A percentile compares a stretch with the other conserved stretches of the same genome.
Conservation (phyloP, 2,113 vertebrate genomes). For the Oostethus manadensis region DNA sequence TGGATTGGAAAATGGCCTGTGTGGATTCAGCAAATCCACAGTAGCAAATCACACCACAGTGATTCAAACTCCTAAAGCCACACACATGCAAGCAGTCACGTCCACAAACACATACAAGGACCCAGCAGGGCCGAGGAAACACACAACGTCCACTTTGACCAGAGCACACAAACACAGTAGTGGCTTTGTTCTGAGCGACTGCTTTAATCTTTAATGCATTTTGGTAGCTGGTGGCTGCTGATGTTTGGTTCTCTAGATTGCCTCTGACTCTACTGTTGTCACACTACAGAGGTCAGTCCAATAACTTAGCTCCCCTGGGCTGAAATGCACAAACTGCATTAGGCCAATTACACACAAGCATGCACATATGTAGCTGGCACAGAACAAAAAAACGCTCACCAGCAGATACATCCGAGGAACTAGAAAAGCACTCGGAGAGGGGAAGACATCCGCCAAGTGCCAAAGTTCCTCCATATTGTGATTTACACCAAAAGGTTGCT, state of each 20-base stretch:
- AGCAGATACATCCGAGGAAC: slow-evolving; percentile 1
- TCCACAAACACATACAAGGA: slow-evolving; percentile 8
- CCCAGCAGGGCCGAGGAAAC: slow-evolving; percentile 20
- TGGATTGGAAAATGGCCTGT: slow-evolving; percentile 24
- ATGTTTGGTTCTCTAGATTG: slow-evolving; percentile 50
- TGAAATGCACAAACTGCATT: slow-evolving; percentile 44
- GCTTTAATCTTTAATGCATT: slow-evolving; percentile 64
- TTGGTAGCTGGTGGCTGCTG: slow-evolving; percentile 46
- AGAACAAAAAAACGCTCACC: not conserved
- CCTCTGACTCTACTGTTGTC: slow-evolving; percentile 52
- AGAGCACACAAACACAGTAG: slow-evolving; percentile 30
- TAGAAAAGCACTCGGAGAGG: too few species aligned
- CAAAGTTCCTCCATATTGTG: too few species aligned
- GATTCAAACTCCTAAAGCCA: slow-evolving; percentile 12
- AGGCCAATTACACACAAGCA: slow-evolving; percentile 42
- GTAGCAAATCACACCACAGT: slow-evolving; percentile 8
- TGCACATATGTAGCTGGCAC: not conserved
- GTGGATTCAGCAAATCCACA: slow-evolving; percentile 18
- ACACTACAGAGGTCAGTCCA: slow-evolving; percentile 62
- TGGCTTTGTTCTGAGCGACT: slow-evolving; percentile 57
- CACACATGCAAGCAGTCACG: slow-evolving; percentile 3
- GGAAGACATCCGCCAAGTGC: too few species aligned
- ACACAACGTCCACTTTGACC: slow-evolving; percentile 43
- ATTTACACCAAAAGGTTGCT: too few species aligned
- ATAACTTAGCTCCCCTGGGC: slow-evolving; percentile 53